A percentile compares a stretch with the other conserved stretches of the same genome.
Evolutionary conservation across 2,113 vertebrate species (phyloP).

Genomic region (Gnathonemus longibarbis): DNA sequence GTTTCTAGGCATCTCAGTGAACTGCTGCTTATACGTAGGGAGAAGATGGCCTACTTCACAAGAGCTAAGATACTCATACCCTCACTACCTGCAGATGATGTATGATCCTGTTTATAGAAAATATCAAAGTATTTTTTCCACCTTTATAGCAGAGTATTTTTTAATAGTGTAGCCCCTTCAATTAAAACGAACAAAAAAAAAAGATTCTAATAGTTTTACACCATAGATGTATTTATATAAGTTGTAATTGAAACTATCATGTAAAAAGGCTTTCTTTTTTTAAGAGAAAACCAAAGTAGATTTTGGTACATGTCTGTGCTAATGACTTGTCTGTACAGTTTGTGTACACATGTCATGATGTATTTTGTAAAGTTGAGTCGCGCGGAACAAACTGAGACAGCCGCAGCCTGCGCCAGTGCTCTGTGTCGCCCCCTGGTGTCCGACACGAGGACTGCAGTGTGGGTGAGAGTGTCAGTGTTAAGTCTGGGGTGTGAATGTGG

Average conservation of each 20-base stretch:
- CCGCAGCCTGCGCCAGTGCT: conserved; percentile 31
- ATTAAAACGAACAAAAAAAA: conserved; percentile 28
- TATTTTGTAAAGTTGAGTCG: conserved; percentile 12
- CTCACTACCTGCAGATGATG: conserved; percentile 70
- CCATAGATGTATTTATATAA: conserved; percentile 50
- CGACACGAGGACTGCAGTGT: conserved; percentile 49
- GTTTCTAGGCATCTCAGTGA: too few relatives aligned
- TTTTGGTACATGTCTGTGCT: conserved; percentile 46
- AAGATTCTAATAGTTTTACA: conserved; percentile 36
- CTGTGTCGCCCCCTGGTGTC: conserved; percentile 25
- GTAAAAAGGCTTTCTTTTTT: conserved; percentile 28
- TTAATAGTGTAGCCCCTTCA: conserved; percentile 42
- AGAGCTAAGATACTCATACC: conserved; percentile 73
- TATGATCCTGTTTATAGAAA: conserved; percentile 49
- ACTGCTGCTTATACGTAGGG: too few relatives aligned
- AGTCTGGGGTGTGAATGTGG: conserved; percentile 28
- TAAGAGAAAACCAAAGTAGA: conserved; percentile 54
- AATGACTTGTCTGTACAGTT: conserved; percentile 54
- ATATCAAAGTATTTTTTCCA: conserved; percentile 37
- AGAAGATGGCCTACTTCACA: conserved; percentile 80
- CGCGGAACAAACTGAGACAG: conserved; percentile 26
- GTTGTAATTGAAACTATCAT: conserved; percentile 44
- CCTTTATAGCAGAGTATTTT: conserved; percentile 47
- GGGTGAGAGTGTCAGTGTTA: conserved; percentile 37
- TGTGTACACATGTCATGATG: conserved; percentile 38